Percentiles rank a stretch among this genome's conserved stretches.
phyloP scores from a whole-genome alignment of 2,888 invertebrate species.

The Macaria notata region DNA sequence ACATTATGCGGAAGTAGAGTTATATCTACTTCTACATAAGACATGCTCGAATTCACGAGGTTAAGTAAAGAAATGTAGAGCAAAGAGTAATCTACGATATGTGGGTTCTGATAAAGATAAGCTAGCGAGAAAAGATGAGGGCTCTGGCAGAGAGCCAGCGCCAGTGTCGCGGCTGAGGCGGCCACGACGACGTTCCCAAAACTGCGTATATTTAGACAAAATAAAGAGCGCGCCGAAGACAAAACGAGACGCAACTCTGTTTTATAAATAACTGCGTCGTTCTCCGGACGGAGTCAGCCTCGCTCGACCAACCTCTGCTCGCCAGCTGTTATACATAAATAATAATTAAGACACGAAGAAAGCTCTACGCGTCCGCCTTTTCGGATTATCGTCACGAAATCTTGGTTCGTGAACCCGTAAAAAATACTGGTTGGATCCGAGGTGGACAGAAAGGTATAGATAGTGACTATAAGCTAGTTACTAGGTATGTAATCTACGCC shows the following conservation, averaged over 20 bases:
- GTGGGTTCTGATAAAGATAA: conserved; percentile 60
- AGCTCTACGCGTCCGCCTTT: conserved; percentile 56
- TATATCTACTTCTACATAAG: no score
- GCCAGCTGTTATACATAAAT: conserved; percentile 81
- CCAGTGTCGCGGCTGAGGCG: conserved; percentile 72
- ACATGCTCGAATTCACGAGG: no score
- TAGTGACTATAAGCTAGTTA: conserved; percentile 17
- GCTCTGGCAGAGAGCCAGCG: conserved; percentile 67
- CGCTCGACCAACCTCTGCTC: conserved; percentile 72
- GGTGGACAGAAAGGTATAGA: conserved; percentile 37
- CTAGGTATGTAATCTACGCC: conserved; percentile 44
- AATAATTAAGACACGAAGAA: conserved; percentile 79
- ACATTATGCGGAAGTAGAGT: no score
- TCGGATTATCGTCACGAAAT: conserved; percentile 39
- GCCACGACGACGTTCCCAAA: conserved; percentile 79
- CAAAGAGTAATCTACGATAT: conserved; percentile 17
- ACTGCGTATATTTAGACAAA: conserved; percentile 83
- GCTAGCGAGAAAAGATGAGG: conserved; percentile 65
- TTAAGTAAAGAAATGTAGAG: no score
- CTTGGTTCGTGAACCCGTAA: conserved; percentile 26
- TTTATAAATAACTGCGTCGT: conserved; percentile 81
- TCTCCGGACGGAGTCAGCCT: conserved; percentile 75
- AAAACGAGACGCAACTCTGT: conserved; percentile 82
- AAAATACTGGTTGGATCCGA: conserved; percentile 21
- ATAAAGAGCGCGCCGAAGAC: conserved; percentile 82